Conservation (phyloP, 1,140 invertebrate genomes). For the Tetragonula clypearis region DNA sequence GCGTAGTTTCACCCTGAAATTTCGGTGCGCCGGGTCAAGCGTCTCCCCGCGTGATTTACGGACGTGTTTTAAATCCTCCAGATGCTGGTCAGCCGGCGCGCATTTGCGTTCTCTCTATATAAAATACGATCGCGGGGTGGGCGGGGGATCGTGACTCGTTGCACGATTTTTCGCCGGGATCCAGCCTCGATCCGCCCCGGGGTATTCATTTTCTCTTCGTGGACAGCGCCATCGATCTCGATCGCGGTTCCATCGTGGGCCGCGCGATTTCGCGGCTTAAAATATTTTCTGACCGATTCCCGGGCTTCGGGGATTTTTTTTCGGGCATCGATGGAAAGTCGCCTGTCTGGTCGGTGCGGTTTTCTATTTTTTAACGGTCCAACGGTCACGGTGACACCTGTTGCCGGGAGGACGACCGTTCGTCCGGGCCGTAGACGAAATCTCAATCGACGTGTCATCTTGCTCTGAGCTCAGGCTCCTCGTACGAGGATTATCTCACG, state of each 20-base stretch:
- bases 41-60: conserved; percentile 24
- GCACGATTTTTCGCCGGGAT: neutral
- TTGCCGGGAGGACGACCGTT: conserved; percentile 48
- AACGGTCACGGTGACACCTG: conserved; percentile 53
- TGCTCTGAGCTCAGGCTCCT: neutral
- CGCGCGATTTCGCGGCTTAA: conserved; percentile 18
- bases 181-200: neutral
- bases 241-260: neutral
- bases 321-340: conserved; percentile 30
- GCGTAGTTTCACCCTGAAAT: neutral
- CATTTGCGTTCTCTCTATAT: conserved; percentile 2
- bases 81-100: neutral
- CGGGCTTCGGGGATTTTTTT: conserved; percentile 20
- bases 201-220: conserved; percentile 2
- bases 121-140: neutral
- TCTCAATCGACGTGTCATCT: conserved; percentile 43
- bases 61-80: conserved; percentile 31
- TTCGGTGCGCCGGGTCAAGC: neutral
- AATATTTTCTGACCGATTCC: conserved; percentile 46
- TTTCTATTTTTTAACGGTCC: conserved; percentile 57
- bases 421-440: conserved; percentile 32
- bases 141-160: too few species aligned
- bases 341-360: conserved; percentile 25
- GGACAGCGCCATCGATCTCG: conserved; percentile 11
- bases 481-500: neutral